Percentiles rank a stretch among this genome's conserved stretches.
Conservation (phyloP, 1,140 invertebrate genomes). For the Procambarus clarkii region DNA sequence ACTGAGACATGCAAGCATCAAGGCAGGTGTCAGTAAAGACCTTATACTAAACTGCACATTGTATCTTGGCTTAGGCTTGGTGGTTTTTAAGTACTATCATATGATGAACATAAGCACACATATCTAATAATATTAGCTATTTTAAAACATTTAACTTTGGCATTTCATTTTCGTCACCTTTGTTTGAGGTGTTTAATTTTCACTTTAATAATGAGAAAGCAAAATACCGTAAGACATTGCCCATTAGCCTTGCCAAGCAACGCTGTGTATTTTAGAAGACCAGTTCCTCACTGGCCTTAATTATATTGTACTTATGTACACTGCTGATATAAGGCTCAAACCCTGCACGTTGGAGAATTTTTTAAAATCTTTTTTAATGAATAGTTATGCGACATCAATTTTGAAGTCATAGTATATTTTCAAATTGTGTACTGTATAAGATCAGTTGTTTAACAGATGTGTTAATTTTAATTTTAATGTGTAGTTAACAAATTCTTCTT, state of each 20-base stretch:
- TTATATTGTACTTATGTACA: neutral
- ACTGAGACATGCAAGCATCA: neutral
- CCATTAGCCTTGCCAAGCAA: neutral
- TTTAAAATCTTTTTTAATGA: neutral
- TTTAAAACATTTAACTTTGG: neutral
- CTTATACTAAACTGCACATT: neutral
- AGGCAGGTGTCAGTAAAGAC: neutral
- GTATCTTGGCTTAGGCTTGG: neutral
- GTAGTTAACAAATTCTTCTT: neutral
- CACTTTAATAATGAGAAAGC: neutral
- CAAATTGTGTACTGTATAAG: neutral
- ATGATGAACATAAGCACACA: neutral
- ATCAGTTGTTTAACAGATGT: neutral
- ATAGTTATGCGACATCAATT: neutral
- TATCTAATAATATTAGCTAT: neutral
- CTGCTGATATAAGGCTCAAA: neutral
- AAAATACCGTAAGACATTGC: neutral
- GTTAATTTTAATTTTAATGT: neutral
- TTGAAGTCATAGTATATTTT: neutral
- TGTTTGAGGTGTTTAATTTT: neutral
- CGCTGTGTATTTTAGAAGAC: slow-evolving; percentile 17
- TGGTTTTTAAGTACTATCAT: neutral
- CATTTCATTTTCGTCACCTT: neutral
- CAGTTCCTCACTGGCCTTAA: slow-evolving; percentile 1
- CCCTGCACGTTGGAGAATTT: slow-evolving; percentile 35